Evolutionary conservation across 2,888 invertebrate genomes (phyloP).

Genomic region (Caenorhabditis drosophilae): DNA sequence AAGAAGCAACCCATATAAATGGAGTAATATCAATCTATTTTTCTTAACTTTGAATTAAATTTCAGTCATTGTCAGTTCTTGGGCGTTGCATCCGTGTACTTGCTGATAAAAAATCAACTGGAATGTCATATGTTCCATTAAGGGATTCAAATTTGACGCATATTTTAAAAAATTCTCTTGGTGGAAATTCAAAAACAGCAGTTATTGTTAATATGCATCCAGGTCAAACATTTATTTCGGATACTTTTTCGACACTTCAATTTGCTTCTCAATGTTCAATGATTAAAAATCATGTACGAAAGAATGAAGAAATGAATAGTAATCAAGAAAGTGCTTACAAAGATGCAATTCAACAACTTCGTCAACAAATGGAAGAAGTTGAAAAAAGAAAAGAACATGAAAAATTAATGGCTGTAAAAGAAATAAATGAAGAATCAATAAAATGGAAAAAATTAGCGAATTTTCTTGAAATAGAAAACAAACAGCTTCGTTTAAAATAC

Average conservation of each 20-base stretch:
- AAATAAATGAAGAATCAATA: slow-evolving; percentile 2
- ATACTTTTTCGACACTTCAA: slow-evolving; percentile 70
- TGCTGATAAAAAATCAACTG: slow-evolving; percentile 71
- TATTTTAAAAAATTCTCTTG: slow-evolving; percentile 71
- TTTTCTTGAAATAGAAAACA: slow-evolving; percentile 4
- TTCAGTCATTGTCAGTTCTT: slow-evolving; percentile 70
- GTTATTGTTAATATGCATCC: slow-evolving; percentile 71
- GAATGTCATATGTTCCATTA: slow-evolving; percentile 69
- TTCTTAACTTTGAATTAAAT: too few relatives aligned
- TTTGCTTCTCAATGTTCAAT: slow-evolving; percentile 71
- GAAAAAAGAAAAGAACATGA: slow-evolving; percentile 5
- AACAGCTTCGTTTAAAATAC: slow-evolving; percentile 17
- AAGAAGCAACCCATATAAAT: slow-evolving; percentile 71
- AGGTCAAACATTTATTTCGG: slow-evolving; percentile 70
- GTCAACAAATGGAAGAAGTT: slow-evolving; percentile 23
- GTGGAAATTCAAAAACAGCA: slow-evolving; percentile 71
- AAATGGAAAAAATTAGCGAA: slow-evolving; percentile 6
- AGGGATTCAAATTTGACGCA: slow-evolving; percentile 71
- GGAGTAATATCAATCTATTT: too few relatives aligned
- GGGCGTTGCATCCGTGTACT: slow-evolving; percentile 71
- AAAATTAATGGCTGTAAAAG: slow-evolving; percentile 2
- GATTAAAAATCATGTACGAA: slow-evolving; percentile 71
- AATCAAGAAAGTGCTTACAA: slow-evolving; percentile 69
- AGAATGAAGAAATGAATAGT: slow-evolving; percentile 71
- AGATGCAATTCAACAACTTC: slow-evolving; percentile 68